Percentiles rank a stretch among this genome's conserved stretches.
These are phyloP conservation scores for Tyrannus savana DNA, from an alignment of 2,113 vertebrate genomes.

Conservation along the genomic window DNA sequence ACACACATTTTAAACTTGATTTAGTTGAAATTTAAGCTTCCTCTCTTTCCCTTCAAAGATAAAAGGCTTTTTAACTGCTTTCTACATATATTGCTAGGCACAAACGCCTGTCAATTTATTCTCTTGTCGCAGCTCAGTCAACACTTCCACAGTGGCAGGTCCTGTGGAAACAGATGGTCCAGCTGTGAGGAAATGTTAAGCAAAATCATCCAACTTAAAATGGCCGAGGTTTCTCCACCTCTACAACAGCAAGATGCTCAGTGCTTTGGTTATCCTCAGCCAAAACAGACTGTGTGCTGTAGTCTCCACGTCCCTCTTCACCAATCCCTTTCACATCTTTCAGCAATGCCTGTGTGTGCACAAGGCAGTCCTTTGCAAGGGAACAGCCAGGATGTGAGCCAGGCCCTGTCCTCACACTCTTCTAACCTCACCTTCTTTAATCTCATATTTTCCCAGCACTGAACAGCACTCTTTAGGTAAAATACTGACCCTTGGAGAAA, in stretches of 20 bases:
- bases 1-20: fast-evolving
- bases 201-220: background rate
- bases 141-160: background rate
- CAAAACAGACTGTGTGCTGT: background rate
- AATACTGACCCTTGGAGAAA: background rate
- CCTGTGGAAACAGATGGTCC: background rate
- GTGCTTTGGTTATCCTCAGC: background rate
- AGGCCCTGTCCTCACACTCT: background rate
- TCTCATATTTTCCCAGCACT: background rate
- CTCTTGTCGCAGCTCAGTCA: background rate
- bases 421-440: background rate
- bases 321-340: background rate
- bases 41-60: background rate
- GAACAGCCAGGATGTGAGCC: background rate
- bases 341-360: background rate
- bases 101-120: background rate
- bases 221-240: background rate
- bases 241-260: background rate
- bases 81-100: background rate
- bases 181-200: background rate
- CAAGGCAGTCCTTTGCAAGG: background rate
- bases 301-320: background rate
- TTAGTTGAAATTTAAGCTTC: background rate
- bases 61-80: background rate
- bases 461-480: background rate